Evolutionary conservation across 23 tunicate genomes (phyloP).

Genomic region (Ciona savignyi): DNA sequence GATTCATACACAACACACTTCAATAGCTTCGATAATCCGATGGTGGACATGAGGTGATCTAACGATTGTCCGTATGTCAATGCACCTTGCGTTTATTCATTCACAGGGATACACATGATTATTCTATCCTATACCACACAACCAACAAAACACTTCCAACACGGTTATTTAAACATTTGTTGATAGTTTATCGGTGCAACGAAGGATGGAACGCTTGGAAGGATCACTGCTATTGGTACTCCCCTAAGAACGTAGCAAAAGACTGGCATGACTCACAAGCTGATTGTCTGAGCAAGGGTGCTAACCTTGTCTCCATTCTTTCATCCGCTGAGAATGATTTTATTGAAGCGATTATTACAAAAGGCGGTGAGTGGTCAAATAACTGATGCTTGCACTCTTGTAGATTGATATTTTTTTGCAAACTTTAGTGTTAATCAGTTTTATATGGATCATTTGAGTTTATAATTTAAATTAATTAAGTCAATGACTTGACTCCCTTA

Average conservation of each 20-base stretch:
- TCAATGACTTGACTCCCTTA: no score
- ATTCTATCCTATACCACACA: neutral
- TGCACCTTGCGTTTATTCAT: no score
- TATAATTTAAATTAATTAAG: no score
- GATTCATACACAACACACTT: no score
- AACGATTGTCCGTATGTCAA: no score
- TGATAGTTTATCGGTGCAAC: constrained; percentile 58
- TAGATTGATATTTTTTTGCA: neutral
- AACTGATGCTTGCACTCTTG: neutral
- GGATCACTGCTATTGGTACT: constrained; percentile 76
- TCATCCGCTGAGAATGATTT: constrained; percentile 68
- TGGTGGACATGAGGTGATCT: no score
- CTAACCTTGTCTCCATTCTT: constrained; percentile 52
- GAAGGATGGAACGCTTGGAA: constrained; percentile 76
- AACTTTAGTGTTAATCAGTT: neutral
- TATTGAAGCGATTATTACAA: constrained; percentile 12
- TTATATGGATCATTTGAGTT: neutral
- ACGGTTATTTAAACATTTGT: neutral
- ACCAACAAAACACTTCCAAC: neutral
- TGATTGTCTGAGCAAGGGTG: constrained; percentile 60
- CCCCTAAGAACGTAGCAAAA: constrained; percentile 35
- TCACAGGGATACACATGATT: no score
- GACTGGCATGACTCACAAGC: constrained; percentile 80
- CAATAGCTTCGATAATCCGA: no score
- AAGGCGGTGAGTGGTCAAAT: constrained; percentile 32